Base-by-base conservation (phyloP, 1,140 invertebrate genomes). In the Bathynomus jamesi region DNA sequence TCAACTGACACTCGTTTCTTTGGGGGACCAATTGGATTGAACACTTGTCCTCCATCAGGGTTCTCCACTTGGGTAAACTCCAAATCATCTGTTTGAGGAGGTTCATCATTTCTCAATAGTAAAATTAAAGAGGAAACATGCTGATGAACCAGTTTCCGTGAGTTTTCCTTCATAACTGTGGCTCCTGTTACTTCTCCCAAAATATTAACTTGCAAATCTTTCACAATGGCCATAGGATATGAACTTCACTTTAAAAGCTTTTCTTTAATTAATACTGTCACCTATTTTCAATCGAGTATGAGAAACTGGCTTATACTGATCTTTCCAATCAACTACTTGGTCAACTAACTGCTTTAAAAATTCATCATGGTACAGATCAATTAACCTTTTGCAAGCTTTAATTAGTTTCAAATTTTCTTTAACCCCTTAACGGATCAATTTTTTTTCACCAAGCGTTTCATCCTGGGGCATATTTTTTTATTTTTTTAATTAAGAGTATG, bases 221-320 rank as follows among this genome's bases (percentile, higher is more conserved):
- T 46, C 2, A 68, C 67, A 11, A 25, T 3, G 4, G 30, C 40
- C 40, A 68, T 53, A 3, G 40, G 67, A 11, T 60, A 68, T 4
- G 46, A 28, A 7, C n/a, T 53, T 2, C 21, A n/a, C 24, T 68
- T 68, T 4, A 28, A 21, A 30, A 24, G 17, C n/a, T 25, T n/a
- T 7, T 68, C 67, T n/a, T 60, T 60, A 0, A 68, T 46, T 28
- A 68, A 29, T 0, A 68, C 67, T 28, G 11, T 68, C 40, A 7
- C 40, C 17, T 4, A 68, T 27, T n/a, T 32, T 0, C 0, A 68
- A 28, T 1, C 3, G 3, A 10, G 21, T 13, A 25, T 68, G 67
- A 25, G 25, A 0, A 2, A 68, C 67, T 0, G 40, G 30, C n/a
- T 68, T 68, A 28, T 68, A 60, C 7, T 46, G 11, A 11, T 60